These are phyloP conservation scores for Ophion costatus DNA, from an alignment of 2,888 invertebrate genomes.

Conservation along the genomic window DNA sequence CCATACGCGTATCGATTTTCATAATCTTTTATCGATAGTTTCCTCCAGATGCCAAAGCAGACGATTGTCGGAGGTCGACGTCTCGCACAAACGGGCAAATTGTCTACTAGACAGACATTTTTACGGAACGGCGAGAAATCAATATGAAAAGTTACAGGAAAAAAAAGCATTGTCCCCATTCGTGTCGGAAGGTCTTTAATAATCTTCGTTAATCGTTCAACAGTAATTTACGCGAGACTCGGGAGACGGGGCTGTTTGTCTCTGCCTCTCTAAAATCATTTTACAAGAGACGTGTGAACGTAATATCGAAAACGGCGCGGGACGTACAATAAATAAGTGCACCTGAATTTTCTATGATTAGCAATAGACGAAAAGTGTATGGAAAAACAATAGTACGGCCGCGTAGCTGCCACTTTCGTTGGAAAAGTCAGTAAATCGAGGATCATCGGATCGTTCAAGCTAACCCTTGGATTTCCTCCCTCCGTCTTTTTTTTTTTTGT, in stretches of 20 bases:
- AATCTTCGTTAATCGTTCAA: constrained; percentile 19
- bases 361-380: constrained; percentile 46
- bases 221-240: constrained; percentile 44
- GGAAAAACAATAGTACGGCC: constrained; percentile 13
- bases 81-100: neutral
- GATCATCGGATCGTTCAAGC: constrained; percentile 7
- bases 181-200: constrained; percentile 44
- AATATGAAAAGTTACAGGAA: neutral
- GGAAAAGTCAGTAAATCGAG: constrained; percentile 10
- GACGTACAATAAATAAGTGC: constrained; percentile 58
- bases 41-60: neutral
- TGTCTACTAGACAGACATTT: neutral
- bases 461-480: neutral
- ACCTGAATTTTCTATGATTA: constrained; percentile 37
- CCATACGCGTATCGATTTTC: neutral
- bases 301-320: constrained; percentile 30
- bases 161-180: neutral
- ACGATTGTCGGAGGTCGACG: neutral
- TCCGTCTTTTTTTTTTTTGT: neutral
- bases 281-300: constrained; percentile 52
- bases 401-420: neutral
- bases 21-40: neutral
- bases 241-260: neutral
- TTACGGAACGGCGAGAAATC: neutral
- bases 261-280: constrained; percentile 12